phyloP scores from a whole-genome alignment of 2,888 invertebrate genomes.

The Lithophane leautieri region DNA sequence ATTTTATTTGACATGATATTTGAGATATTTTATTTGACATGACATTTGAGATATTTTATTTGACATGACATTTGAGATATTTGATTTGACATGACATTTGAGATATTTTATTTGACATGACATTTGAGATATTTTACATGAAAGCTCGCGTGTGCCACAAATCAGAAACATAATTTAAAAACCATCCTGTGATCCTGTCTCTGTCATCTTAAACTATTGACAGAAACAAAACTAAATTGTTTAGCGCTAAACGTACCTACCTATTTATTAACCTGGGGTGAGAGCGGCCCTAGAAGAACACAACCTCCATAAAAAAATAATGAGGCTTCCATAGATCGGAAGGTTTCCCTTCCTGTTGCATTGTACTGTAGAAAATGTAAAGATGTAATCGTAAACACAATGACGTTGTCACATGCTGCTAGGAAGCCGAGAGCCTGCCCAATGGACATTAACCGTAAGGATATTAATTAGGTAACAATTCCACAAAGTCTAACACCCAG shows the following conservation, averaged over 20 bases:
- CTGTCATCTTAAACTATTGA: too few species aligned
- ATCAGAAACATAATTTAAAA: neutral
- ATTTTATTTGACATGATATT: neutral
- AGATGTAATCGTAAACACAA: neutral
- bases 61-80: neutral
- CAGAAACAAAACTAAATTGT: too few species aligned
- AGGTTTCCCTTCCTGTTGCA: neutral
- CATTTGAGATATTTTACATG: neutral
- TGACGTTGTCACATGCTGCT: constrained; percentile 68
- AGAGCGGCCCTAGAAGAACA: neutral
- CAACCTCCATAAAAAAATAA: too few species aligned
- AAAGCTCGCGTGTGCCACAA: neutral
- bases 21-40: too few species aligned
- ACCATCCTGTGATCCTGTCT: neutral
- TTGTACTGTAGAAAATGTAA: neutral
- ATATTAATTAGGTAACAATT: neutral
- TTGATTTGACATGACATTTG: too few species aligned
- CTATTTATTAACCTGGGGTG: neutral
- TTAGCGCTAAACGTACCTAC: neutral
- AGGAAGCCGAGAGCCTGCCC: constrained; percentile 75
- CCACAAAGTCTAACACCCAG: too few species aligned
- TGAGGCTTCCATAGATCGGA: constrained; percentile 3
- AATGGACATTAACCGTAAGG: constrained; percentile 79
- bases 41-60: neutral
- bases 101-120: neutral